Base-by-base conservation (phyloP, 2,888 invertebrate species). In the Asteroscopus sphinx region DNA sequence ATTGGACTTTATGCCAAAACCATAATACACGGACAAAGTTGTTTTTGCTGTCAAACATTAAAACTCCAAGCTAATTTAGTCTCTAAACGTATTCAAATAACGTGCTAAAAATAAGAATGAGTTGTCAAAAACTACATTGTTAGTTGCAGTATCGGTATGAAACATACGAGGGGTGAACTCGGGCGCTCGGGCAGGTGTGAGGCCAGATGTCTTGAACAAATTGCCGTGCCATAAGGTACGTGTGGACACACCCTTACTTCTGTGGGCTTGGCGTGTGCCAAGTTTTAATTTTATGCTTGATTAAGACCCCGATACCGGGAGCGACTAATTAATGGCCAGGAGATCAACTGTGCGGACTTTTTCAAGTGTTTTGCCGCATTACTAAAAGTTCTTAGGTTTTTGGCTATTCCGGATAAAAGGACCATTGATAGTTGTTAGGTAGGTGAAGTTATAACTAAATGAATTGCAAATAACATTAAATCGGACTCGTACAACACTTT, bases 221-320 rank as follows among this genome's bases (percentile, higher is more conserved):
- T 93, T 93, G 88, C 85, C 71, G 82, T 86, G 86, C 93, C 93
- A 93, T 94, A 94, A 91, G 94, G 93, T 88, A 84, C 91, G 83
- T 73, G 88, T 87, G 88, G 91, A 90, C 90, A 88, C 92, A 87
- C 92, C 93, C 93, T 93, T 88, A 89, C 82, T 81, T 85, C 83
- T 85, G 88, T 80, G 82, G 77, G 85, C 86, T 84, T 88, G 93
- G 90, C 93, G 93, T 93, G 93, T 93, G 94, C 93, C 93, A 92
- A 90, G 88, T 88, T 92, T 94, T 93, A 93, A 94, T 94, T 94
- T 94, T 93, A 94, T 92, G 94, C 92, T 93, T 93, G 92, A 94
- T 94, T 94, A 93, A 89, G 85, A 66, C 72, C 49, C 62, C 74
- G 79, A 81, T 84, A 83, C 86, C 82, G 83, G 87, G 82, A 85